Conservation (phyloP, 2,888 invertebrate genomes). For the Tenthredo livida region DNA sequence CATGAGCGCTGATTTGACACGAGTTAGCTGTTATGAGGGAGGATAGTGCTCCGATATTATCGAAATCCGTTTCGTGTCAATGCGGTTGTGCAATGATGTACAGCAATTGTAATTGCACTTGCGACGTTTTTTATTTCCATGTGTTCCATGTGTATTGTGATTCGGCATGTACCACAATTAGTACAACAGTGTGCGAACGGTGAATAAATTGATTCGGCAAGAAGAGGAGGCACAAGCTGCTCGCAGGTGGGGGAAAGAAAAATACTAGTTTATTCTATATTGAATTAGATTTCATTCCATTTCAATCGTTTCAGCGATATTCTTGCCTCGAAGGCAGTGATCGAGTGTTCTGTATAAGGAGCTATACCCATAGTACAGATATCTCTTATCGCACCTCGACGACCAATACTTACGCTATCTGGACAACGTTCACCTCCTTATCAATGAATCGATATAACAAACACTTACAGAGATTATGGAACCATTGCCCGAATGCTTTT, state of each 20-base stretch:
- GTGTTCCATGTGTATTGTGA: not conserved
- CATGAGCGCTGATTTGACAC: no score
- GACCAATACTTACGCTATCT: slow-evolving; percentile 46
- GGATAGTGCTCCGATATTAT: not conserved
- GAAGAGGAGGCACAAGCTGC: not conserved
- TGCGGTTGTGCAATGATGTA: not conserved
- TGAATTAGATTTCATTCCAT: not conserved
- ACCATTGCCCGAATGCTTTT: slow-evolving; percentile 33
- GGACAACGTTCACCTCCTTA: slow-evolving; percentile 13
- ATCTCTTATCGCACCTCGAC: slow-evolving; percentile 40
- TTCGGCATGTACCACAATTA: not conserved
- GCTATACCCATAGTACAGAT: not conserved
- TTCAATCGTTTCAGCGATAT: not conserved
- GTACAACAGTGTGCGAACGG: not conserved
- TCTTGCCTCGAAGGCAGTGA: not conserved
- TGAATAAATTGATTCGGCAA: not conserved
- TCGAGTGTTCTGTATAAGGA: slow-evolving; percentile 22
- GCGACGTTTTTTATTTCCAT: not conserved
- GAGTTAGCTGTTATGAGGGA: no score
- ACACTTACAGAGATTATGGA: slow-evolving; percentile 14
- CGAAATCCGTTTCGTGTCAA: not conserved
- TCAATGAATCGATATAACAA: slow-evolving; percentile 40
- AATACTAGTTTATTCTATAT: not conserved
- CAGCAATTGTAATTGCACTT: not conserved
- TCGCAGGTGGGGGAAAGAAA: not conserved